Percentiles rank a stretch among this genome's conserved stretches.
These are phyloP conservation scores for Pediacus dermestoides DNA, from an alignment of 2,888 invertebrate species.

Conservation along the genomic window DNA sequence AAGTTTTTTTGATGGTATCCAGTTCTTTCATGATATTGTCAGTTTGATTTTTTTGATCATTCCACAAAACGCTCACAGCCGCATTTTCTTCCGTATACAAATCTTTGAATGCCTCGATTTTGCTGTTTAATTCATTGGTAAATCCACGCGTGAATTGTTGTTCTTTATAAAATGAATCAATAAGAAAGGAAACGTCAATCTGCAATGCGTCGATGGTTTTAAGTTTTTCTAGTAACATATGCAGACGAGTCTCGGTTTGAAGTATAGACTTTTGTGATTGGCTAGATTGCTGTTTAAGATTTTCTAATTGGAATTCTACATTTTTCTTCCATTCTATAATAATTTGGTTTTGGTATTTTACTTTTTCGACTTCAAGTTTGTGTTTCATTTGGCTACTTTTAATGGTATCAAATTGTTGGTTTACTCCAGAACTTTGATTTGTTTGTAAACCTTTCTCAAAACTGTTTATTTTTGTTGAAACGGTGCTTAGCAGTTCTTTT, in stretches of 20 bases:
- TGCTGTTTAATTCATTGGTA: slow-evolving; percentile 26
- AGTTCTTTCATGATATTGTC: slow-evolving; percentile 34
- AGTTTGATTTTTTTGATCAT: slow-evolving; percentile 43
- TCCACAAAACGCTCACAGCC: slow-evolving; percentile 44
- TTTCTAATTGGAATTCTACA: slow-evolving; percentile 52
- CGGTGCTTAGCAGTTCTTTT: too few relatives aligned
- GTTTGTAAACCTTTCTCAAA: too few relatives aligned
- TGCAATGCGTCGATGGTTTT: slow-evolving; percentile 34
- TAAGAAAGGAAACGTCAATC: slow-evolving; percentile 32
- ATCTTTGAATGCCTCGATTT: slow-evolving; percentile 41
- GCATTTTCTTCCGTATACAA: slow-evolving; percentile 46
- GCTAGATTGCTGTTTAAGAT: slow-evolving; percentile 45
- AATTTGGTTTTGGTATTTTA: slow-evolving; percentile 46
- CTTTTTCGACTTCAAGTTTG: slow-evolving; percentile 34
- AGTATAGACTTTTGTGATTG: slow-evolving; percentile 25
- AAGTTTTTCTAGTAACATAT: slow-evolving; percentile 27
- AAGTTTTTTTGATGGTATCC: slow-evolving; percentile 28
- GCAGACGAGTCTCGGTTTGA: slow-evolving; percentile 16
- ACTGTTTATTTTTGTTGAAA: too few relatives aligned
- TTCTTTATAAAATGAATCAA: slow-evolving; percentile 39
- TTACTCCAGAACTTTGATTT: too few relatives aligned
- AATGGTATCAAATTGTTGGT: slow-evolving; percentile 16
- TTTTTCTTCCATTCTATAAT: slow-evolving; percentile 54
- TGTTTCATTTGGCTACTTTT: slow-evolving; percentile 25
- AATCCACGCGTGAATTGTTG: slow-evolving; percentile 16